Conservation (phyloP, 2,113 vertebrate species). For the Brachypteracias leptosomus region DNA sequence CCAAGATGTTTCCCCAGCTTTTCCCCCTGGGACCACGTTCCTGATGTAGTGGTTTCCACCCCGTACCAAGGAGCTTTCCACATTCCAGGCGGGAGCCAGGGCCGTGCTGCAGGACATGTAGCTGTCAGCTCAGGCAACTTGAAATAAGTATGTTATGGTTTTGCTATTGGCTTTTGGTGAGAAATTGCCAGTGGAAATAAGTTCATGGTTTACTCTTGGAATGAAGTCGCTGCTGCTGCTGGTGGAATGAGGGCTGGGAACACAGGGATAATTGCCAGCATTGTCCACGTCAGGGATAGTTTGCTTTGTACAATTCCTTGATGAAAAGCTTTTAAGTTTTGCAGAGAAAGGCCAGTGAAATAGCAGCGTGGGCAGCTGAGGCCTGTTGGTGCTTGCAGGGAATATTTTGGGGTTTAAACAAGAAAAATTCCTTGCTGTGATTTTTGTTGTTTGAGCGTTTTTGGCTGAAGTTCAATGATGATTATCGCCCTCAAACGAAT, state of each 20-base stretch:
- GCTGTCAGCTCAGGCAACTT: background rate
- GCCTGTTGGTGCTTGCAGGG: fast-evolving
- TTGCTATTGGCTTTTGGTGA: background rate
- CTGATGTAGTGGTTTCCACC: background rate
- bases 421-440: fast-evolving
- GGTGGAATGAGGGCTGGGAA: background rate
- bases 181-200: background rate
- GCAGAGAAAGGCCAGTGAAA: fast-evolving
- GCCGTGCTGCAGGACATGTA: fast-evolving
- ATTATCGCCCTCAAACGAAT: background rate
- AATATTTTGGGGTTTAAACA: fast-evolving
- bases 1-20: background rate
- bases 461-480: fast-evolving
- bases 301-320: background rate
- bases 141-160: fast-evolving
- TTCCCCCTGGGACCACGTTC: background rate
- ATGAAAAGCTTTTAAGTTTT: background rate
- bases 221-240: background rate
- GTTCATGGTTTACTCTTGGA: background rate
- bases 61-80: background rate
- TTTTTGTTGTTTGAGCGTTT: fast-evolving
- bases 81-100: background rate
- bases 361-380: fast-evolving
- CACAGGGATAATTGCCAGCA: fast-evolving
- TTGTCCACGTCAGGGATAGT: fast-evolving